Base-by-base conservation (phyloP, 1,140 invertebrate species). In the Eulimnadia texana region DNA sequence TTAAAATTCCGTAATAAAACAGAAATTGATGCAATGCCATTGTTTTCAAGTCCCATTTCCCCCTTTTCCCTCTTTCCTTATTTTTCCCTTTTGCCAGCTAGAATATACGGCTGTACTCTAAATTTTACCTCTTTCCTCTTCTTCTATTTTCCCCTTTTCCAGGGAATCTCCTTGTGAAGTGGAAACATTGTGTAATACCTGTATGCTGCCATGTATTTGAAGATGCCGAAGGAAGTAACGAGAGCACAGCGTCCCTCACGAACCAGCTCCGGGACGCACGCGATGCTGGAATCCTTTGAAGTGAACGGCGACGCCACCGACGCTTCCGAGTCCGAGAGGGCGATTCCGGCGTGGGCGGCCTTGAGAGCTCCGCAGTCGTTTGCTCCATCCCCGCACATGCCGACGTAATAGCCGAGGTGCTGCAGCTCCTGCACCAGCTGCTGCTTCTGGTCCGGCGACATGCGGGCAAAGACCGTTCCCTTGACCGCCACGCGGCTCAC, bases 151-250 rank as follows among this genome's bases (percentile, higher is more conserved):
- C n/a, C n/a, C n/a, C n/a, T n/a, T n/a, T n/a, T n/a, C n/a, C n/a
- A n/a, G n/a, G n/a, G n/a, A 42, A 42, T 42, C 33, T 6, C 6
- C 33, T 42, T 6, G 16, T 42, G 6, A 6, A 42, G 6, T 42
- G 33, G 33, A 42, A 42, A 42, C 6, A 6, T 16, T 6, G 33
- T 42, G 6, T 42, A 9, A 16, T 42, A 42, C 22, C 67, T 68
- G 73, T 98, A 98, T 50, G 86, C 83, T 25, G 93, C 92, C 93
- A 97, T 98, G 73, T 94, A 97, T 71, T 97, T 97, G 75, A 98
- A 95, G 59, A 94, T 87, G 13, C 91, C 89, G 76, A 96, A 96
- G 0, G 90, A 93, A 0, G 93, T 97, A 29, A 93, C 90, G 42
- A 98, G 75, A 0, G 94, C 89, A 56, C 88, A 88, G 22, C 93